Percentiles rank a stretch among this genome's conserved stretches.
These are phyloP conservation scores for Phrynosoma blainvillii DNA, from an alignment of 2,113 vertebrate genomes.

Conservation along the genomic window DNA sequence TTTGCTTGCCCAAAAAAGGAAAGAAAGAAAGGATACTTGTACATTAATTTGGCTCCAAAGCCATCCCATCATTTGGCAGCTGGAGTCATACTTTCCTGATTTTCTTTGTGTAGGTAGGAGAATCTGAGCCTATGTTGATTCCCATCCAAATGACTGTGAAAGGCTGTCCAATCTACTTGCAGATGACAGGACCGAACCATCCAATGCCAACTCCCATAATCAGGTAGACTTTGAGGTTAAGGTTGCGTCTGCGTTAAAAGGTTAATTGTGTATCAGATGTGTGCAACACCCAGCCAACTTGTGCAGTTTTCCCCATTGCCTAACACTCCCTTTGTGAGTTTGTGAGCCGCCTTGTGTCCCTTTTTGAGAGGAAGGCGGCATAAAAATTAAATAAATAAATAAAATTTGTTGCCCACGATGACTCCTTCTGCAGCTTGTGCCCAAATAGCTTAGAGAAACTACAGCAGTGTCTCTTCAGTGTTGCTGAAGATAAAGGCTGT, in stretches of 20 bases:
- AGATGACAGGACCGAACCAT: slow-evolving; percentile 79
- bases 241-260: neutral
- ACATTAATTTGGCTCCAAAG: neutral
- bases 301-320: neutral
- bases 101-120: slow-evolving; percentile 80
- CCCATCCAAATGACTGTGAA: slow-evolving; percentile 85
- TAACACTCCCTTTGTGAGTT: too few relatives aligned
- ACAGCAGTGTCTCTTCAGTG: too few relatives aligned
- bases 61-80: neutral
- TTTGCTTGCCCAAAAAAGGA: neutral
- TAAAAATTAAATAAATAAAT: too few relatives aligned
- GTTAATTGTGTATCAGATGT: neutral
- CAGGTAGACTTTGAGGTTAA: slow-evolving; percentile 73
- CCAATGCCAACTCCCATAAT: slow-evolving; percentile 77
- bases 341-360: too few relatives aligned
- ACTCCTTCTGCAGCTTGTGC: too few relatives aligned
- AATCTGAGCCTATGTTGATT: slow-evolving; percentile 78
- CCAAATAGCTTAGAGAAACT: too few relatives aligned
- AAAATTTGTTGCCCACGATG: too few relatives aligned
- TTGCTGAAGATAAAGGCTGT: too few relatives aligned
- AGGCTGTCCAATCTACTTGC: slow-evolving; percentile 91
- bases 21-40: neutral
- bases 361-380: too few relatives aligned
- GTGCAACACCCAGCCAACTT: neutral
- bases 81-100: neutral